Base-by-base conservation (phyloP, 2,888 invertebrate genomes). In the Cephalotes varians region DNA sequence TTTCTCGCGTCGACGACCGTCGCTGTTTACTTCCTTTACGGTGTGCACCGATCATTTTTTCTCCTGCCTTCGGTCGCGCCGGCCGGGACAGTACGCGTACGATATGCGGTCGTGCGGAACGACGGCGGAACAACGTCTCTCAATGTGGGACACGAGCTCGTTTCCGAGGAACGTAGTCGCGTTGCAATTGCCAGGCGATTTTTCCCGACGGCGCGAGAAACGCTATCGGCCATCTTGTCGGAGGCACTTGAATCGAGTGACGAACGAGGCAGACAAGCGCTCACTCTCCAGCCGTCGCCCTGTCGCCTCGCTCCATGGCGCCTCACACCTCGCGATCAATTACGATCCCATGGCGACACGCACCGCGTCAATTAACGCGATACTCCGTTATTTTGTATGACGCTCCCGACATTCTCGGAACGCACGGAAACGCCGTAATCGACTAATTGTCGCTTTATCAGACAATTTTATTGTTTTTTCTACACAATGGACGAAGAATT, bases 91-190 rank as follows among this genome's bases (percentile, higher is more conserved):
- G n/a, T n/a, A 84, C 88, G 85, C 87, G 86, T 86, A 84, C 76
- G 56, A 71, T 37, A 76, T 47, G 44, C 86, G 84, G 84, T 90
- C 89, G 88, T 88, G 90, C 85, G 90, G 88, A 89, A 89, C 89
- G 86, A 86, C 83, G 82, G 51, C 77, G 89, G 84, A 84, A 87
- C 88, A 88, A 79, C 82, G 56, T 62, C 31, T 21, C 40, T 64
- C 25, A 4, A 64, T 79, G 72, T 15, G 60, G 72, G 77, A 87
- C 88, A 81, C 64, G 67, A 83, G 84, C 86, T 85, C 73, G 86
- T 84, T 88, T 79, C 74, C 76, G 64, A 56, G 71, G 64, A 72
- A 82, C 80, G 71, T 69, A 77, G 25, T 21, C 37, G 65, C 56
- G 49, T 34, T 28, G 18, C 31, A 18, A 9, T 58, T 5, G 31